Evolutionary conservation across 64 coral and sea anemone genomes (phyloP).

Genomic region (Catalaphyllia jardinei): DNA sequence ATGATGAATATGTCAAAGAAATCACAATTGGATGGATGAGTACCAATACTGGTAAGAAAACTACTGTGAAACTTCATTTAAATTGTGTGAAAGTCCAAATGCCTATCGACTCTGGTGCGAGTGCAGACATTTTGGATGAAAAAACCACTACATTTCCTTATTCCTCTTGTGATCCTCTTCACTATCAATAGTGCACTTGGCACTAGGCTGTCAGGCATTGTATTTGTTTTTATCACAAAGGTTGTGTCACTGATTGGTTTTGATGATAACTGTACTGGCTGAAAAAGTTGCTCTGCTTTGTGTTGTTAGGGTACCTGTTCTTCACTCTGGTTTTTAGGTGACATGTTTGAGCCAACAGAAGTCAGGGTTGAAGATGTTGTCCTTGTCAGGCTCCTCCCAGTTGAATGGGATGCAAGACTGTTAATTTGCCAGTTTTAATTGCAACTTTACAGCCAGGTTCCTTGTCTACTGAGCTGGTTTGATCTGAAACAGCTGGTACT

Average conservation of each 20-base stretch:
- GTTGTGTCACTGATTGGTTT: background rate
- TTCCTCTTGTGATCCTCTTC: background rate
- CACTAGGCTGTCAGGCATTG: background rate
- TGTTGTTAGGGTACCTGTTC: background rate
- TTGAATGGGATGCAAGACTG: background rate
- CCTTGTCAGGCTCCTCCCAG: background rate
- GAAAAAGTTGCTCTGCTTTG: background rate
- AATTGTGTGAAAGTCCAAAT: too few species aligned
- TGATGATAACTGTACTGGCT: conserved; percentile 17
- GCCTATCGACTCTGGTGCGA: too few species aligned
- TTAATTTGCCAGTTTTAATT: background rate
- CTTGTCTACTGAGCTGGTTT: background rate
- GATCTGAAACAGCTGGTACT: background rate
- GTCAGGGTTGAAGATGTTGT: background rate
- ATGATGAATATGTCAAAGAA: background rate
- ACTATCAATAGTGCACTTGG: background rate
- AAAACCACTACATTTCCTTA: background rate
- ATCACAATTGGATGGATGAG: background rate
- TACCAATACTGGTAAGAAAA: conserved; percentile 9
- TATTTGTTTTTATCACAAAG: conserved; percentile 1
- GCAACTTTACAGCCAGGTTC: background rate
- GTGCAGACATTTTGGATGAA: too few species aligned
- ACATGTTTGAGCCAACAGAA: conserved; percentile 19
- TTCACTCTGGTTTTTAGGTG: conserved; percentile 4
- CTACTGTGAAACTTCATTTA: background rate